These are phyloP conservation scores for Siderastrea radians DNA, from an alignment of 92 coral and sea anemone genomes.

Conservation along the genomic window DNA sequence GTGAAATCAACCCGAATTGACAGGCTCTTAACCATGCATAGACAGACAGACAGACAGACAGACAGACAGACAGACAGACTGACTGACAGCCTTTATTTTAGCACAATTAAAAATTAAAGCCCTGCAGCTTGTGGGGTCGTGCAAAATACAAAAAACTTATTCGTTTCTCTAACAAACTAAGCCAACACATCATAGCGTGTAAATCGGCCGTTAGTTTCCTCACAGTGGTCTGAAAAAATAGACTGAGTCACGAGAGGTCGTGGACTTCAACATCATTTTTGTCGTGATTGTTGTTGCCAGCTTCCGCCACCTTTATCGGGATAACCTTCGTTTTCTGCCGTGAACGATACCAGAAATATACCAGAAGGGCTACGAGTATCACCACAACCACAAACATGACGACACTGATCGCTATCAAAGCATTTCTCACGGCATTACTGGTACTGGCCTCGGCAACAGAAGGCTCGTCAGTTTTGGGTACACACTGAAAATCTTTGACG, in stretches of 20 bases:
- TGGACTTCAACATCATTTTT: neutral
- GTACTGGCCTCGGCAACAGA: neutral
- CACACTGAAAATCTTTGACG: slow-evolving; percentile 64
- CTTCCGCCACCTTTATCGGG: neutral
- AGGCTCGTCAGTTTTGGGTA: neutral
- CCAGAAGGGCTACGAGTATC: neutral
- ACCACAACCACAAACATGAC: slow-evolving; percentile 2
- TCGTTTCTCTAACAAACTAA: too few species aligned
- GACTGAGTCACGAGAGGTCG: neutral
- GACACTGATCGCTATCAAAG: slow-evolving; percentile 10
- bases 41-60: too few species aligned
- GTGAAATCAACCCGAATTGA: too few species aligned
- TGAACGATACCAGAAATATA: neutral
- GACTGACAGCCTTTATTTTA: too few species aligned
- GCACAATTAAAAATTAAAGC: too few species aligned
- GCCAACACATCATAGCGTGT: too few species aligned
- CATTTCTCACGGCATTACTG: neutral
- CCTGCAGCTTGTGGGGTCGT: too few species aligned
- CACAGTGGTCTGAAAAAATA: neutral
- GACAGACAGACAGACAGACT: too few species aligned
- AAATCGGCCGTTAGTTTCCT: too few species aligned
- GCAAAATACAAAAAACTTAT: too few species aligned
- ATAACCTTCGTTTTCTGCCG: slow-evolving; percentile 7
- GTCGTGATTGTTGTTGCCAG: neutral
- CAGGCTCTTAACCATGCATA: too few species aligned